These are phyloP conservation scores for Harpagifer antarcticus DNA, from an alignment of 2,797 vertebrate species.

Conservation along the genomic window DNA sequence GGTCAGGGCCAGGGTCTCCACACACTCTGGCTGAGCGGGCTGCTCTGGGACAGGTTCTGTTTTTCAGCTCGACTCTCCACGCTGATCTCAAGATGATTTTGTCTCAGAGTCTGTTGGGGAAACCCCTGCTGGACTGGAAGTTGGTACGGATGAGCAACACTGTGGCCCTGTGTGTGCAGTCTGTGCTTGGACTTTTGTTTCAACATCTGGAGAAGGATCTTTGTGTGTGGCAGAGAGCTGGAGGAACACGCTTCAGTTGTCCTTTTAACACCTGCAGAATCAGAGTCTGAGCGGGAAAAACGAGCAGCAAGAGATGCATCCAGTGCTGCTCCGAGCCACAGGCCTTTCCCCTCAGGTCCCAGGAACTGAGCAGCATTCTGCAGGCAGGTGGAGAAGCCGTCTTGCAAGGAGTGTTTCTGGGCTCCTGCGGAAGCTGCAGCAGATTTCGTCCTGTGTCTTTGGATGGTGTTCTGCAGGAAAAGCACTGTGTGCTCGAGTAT, in stretches of 20 bases:
- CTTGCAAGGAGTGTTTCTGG: conserved; percentile 56
- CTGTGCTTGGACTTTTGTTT: conserved; percentile 49
- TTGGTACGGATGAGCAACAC: not conserved
- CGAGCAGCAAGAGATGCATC: conserved; percentile 37
- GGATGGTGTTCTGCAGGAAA: conserved; percentile 79
- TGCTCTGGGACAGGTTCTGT: conserved; percentile 38
- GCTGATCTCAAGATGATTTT: conserved; percentile 20
- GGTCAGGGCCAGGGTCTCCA: conserved; percentile 84
- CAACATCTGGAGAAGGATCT: conserved; percentile 55
- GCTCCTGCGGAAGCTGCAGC: not conserved
- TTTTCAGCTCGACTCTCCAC: not conserved
- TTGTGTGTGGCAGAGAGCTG: conserved; percentile 42
- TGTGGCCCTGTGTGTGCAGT: not conserved
- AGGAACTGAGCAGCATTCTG: conserved; percentile 74
- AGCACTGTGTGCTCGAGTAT: conserved; percentile 88
- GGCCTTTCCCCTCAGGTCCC: conserved; percentile 63
- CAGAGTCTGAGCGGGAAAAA: conserved; percentile 32
- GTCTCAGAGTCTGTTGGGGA: conserved; percentile 35
- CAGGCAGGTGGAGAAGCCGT: conserved; percentile 77
- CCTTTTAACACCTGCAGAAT: not conserved
- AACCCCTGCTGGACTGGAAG: conserved; percentile 16
- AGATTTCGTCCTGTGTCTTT: not conserved
- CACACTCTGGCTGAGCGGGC: conserved; percentile 51
- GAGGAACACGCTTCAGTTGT: not conserved
- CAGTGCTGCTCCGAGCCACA: conserved; percentile 53